A percentile compares a stretch with the other conserved stretches of the same genome.
These are phyloP conservation scores for Drosophila busckii DNA, from an alignment of 1,140 invertebrate species.

Conservation along the genomic window DNA sequence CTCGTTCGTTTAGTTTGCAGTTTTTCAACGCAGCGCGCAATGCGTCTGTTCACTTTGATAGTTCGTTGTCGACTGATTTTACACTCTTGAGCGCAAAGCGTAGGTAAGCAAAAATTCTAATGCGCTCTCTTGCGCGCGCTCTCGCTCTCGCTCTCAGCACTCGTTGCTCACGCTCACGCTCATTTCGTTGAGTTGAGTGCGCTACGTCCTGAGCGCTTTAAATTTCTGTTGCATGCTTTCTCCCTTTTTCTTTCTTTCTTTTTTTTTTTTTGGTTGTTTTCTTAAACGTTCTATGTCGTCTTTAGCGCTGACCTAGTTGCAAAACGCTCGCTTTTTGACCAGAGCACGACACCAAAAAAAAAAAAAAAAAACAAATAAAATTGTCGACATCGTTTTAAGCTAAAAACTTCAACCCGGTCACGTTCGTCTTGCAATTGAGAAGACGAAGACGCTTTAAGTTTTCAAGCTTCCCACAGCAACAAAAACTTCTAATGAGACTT, in stretches of 20 bases:
- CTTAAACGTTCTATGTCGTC: slow-evolving; percentile 52
- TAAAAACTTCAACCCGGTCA: slow-evolving; percentile 60
- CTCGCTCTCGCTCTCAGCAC: neutral
- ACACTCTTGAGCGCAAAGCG: slow-evolving; percentile 8
- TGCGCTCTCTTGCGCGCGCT: slow-evolving; percentile 4
- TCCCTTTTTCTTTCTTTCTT: neutral
- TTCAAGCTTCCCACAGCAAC: slow-evolving; percentile 29
- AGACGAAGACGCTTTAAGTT: slow-evolving; percentile 44
- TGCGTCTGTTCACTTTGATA: slow-evolving; percentile 60
- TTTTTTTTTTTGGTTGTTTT: slow-evolving; percentile 35
- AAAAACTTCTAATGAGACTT: slow-evolving; percentile 15
- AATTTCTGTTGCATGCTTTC: slow-evolving; percentile 34
- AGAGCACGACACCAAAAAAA: slow-evolving; percentile 16
- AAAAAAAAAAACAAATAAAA: slow-evolving; percentile 9
- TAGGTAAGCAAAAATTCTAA: slow-evolving; percentile 6
- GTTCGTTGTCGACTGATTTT: slow-evolving; percentile 55
- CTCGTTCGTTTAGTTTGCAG: slow-evolving; percentile 6
- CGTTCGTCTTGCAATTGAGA: slow-evolving; percentile 46
- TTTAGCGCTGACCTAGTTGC: slow-evolving; percentile 53
- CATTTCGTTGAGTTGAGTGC: slow-evolving; percentile 15
- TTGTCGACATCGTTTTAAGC: slow-evolving; percentile 17
- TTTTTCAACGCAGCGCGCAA: slow-evolving; percentile 14
- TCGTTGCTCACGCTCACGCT: neutral
- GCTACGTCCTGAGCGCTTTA: slow-evolving; percentile 42
- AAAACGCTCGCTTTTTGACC: slow-evolving; percentile 14